phyloP scores from a whole-genome alignment of 2,888 invertebrate genomes.

The Gisinianus flammeolus region DNA sequence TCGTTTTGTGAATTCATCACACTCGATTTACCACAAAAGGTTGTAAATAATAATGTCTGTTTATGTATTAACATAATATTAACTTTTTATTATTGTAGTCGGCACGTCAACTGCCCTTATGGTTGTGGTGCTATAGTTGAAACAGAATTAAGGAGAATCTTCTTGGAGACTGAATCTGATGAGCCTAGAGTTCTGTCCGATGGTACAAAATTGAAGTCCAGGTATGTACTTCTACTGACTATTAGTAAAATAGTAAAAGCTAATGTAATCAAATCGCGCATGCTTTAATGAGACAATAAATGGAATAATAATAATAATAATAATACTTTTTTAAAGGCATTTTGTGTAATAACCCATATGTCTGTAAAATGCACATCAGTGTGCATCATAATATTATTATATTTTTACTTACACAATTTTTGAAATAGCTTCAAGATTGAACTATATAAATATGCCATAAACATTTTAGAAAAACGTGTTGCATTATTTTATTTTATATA shows the following conservation, averaged over 20 bases:
- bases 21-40: neutral
- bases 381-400: too few relatives aligned
- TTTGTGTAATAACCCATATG: too few relatives aligned
- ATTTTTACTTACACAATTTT: slow-evolving; percentile 2
- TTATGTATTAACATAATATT: neutral
- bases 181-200: neutral
- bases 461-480: neutral
- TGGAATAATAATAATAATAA: too few relatives aligned
- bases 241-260: too few relatives aligned
- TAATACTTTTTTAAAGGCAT: too few relatives aligned
- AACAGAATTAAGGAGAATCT: neutral
- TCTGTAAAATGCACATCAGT: too few relatives aligned
- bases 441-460: too few relatives aligned
- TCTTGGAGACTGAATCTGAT: neutral
- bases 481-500: neutral
- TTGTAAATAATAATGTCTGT: neutral
- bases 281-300: too few relatives aligned
- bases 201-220: neutral
- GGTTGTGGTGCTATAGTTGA: neutral
- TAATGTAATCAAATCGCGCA: too few relatives aligned
- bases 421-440: too few relatives aligned
- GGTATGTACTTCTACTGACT: neutral
- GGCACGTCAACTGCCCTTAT: neutral
- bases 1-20: neutral
- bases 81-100: too few relatives aligned